A percentile compares a stretch with the other conserved stretches of the same genome.
phyloP scores from a whole-genome alignment of 2,888 invertebrate species.

The Thereva unica region DNA sequence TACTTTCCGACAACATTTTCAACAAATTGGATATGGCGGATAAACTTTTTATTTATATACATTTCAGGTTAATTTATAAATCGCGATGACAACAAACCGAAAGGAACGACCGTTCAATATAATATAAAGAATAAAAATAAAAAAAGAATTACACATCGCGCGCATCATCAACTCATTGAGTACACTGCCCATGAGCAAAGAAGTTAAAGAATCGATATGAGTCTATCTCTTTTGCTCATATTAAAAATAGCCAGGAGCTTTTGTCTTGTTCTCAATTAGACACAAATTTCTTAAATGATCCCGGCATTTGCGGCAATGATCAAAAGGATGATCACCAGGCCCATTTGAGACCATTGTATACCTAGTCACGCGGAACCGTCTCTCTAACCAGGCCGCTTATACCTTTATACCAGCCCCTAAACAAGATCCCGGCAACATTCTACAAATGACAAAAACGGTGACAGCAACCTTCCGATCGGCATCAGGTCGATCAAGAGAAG shows the following conservation, averaged over 20 bases:
- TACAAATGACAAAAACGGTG: conserved; percentile 39
- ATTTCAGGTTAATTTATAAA: conserved; percentile 40
- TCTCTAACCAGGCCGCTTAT: conserved; percentile 14
- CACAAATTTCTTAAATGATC: conserved; percentile 39
- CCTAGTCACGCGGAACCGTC: conserved; percentile 37
- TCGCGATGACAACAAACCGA: conserved; percentile 37
- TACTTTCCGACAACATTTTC: conserved; percentile 41
- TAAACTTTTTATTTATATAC: conserved; percentile 40
- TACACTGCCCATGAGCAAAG: conserved; percentile 17
- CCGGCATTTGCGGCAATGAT: conserved; percentile 37
- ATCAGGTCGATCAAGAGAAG: conserved; percentile 26
- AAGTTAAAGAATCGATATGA: conserved; percentile 1
- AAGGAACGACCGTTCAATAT: conserved; percentile 21
- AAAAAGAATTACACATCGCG: conserved; percentile 14
- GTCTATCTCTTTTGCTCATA: conserved; percentile 15
- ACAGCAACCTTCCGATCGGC: conserved; percentile 36
- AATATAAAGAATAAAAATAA: conserved; percentile 3
- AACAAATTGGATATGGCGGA: conserved; percentile 41
- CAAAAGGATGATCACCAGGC: conserved; percentile 32
- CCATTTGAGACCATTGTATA: conserved; percentile 31
- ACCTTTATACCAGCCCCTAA: conserved; percentile 24
- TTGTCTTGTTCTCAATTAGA: conserved; percentile 38
- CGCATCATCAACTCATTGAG: conserved; percentile 27
- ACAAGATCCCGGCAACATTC: conserved; percentile 36
- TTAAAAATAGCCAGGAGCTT: conserved; percentile 4